These are phyloP conservation scores for Melinaea marsaeus DNA, from an alignment of 2,888 invertebrate genomes.

Conservation along the genomic window DNA sequence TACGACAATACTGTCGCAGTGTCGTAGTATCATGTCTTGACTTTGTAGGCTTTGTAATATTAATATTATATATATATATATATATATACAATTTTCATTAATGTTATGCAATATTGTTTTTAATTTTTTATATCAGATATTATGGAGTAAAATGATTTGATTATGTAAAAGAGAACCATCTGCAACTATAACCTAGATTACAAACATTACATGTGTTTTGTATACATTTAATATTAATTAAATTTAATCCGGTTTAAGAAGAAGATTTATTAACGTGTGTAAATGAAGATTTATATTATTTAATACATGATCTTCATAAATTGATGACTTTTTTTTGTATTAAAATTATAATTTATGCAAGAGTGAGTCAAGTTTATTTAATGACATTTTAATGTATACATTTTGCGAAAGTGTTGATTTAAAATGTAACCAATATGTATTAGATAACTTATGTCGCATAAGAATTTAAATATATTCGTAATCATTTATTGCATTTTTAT, in stretches of 20 bases:
- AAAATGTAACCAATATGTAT: background rate
- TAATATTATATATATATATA: too few species aligned
- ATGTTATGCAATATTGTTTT: too few species aligned
- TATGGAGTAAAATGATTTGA: too few species aligned
- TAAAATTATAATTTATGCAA: conserved; percentile 4
- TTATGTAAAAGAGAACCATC: too few species aligned
- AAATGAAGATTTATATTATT: background rate
- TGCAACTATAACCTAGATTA: background rate
- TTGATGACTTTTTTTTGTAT: background rate
- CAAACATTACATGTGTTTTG: background rate
- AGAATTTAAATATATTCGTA: too few species aligned
- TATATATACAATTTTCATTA: too few species aligned
- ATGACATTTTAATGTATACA: conserved; percentile 1
- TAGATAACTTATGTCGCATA: too few species aligned
- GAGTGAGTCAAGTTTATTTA: background rate
- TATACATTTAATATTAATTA: background rate
- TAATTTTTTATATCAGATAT: too few species aligned
- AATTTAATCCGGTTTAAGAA: conserved; percentile 3
- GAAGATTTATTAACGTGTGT: background rate
- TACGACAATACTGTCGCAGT: background rate
- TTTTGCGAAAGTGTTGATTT: background rate
- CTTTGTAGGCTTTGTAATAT: too few species aligned
- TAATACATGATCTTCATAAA: background rate
- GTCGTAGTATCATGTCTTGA: too few species aligned
- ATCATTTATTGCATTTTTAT: too few species aligned